Base-by-base conservation (phyloP, 92 coral and sea anemone genomes). In the Meandrina meandrites region DNA sequence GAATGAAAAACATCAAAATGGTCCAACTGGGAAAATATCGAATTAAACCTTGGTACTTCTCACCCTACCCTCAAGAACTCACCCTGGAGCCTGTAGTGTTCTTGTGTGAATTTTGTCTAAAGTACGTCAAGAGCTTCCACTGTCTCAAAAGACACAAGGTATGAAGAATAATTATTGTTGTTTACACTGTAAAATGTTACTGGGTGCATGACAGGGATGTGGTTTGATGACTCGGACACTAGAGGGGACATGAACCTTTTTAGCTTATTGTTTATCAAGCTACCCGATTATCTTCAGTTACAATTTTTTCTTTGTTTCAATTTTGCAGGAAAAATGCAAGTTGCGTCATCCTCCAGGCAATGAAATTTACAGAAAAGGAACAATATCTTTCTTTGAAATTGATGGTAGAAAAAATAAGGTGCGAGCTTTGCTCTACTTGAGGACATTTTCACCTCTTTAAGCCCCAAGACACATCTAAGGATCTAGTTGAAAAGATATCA, bases 401-500 rank as follows among this genome's bases (percentile, higher is more conserved):
- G 99, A 97, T 95, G 99, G 99, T 30, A 92, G 99, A 80, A 97
- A 97, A 87, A 97, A 97, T 77, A 97, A 97, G 96, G 99, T 95
- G 80, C 79, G 89, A 31, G 3, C n/a, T n/a, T n/a, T n/a, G n/a
- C n/a, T 72, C 45, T 21, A 13, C 47, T 13, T 70, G 56, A 51
- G 9, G 9, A 14, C 13, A 51, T 51, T 40, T 40, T 6, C 45
- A 40, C 45, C 45, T 40, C 45, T 40, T 40, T 40, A 40, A 2
- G n/a, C n/a, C n/a, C n/a, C n/a, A n/a, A 40, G 45, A 2, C 3
- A 40, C 45, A 40, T 2, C 45, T 40, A 6, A 40, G 45, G 45
- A 40, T 40, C 45, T 6, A 40, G 45, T 6, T 40, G 6, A 40
- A 40, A 40, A 40, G 6, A 40, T 2, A 2, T 40, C n/a, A n/a